Conservation (phyloP, 2,797 vertebrate genomes). For the Adelosebastes latens region DNA sequence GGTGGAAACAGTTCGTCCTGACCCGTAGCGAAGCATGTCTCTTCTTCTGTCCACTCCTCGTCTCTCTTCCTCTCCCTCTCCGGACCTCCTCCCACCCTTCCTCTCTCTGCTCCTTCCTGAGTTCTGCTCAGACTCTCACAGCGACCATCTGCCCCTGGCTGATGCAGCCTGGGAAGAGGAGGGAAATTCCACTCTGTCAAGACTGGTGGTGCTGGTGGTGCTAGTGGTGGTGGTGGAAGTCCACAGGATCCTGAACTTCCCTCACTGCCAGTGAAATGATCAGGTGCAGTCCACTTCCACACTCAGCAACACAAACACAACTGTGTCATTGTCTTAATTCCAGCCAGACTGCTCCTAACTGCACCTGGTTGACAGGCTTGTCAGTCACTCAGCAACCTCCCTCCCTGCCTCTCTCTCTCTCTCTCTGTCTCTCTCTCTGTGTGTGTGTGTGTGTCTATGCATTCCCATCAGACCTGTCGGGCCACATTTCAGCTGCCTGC, state of each 20-base stretch:
- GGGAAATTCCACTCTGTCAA: constrained; percentile 69
- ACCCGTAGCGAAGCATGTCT: constrained; percentile 82
- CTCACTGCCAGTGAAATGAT: constrained; percentile 27
- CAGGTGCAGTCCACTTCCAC: constrained; percentile 42
- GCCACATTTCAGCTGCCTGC: constrained; percentile 76
- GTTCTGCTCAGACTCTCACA: constrained; percentile 69
- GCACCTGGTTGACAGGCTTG: constrained; percentile 54
- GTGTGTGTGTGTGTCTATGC: constrained; percentile 1
- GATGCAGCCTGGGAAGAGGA: constrained; percentile 57
- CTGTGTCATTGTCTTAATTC: constrained; percentile 45
- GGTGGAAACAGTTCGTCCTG: constrained; percentile 70
- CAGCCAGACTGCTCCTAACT: constrained; percentile 15
- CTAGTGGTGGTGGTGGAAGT: constrained; percentile 27
- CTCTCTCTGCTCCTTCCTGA: constrained; percentile 78
- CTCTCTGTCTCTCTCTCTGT: neutral
- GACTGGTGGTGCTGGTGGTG: constrained; percentile 17
- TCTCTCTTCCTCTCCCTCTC: constrained; percentile 63
- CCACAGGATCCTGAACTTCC: constrained; percentile 20
- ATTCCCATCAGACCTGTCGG: constrained; percentile 80
- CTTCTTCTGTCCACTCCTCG: constrained; percentile 69
- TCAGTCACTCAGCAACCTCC: constrained; percentile 57
- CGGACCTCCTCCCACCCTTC: constrained; percentile 70
- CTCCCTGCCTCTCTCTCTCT: neutral
- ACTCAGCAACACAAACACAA: constrained; percentile 44
- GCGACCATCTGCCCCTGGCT: constrained; percentile 64